A percentile compares a stretch with the other conserved stretches of the same genome.
Evolutionary conservation across 2,888 invertebrate genomes (phyloP).

Genomic region (Tenthredo notha): DNA sequence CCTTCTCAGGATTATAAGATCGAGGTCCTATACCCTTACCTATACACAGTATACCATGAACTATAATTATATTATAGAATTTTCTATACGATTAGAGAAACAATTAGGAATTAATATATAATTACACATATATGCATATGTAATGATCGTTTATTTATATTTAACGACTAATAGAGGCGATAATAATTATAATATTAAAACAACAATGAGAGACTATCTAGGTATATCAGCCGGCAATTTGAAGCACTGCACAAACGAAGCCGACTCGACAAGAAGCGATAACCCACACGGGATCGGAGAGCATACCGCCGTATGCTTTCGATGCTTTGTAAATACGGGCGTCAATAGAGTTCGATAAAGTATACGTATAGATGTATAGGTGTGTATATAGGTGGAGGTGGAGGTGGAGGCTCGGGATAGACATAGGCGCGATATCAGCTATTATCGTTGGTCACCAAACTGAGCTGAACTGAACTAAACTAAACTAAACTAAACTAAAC

Average conservation of each 20-base stretch:
- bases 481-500: neutral
- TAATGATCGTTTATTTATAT: neutral
- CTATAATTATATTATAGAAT: conserved; percentile 13
- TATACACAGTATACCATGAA: neutral
- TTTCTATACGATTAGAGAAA: neutral
- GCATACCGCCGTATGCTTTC: conserved; percentile 8
- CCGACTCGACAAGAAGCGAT: conserved; percentile 34
- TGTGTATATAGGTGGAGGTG: conserved; percentile 5
- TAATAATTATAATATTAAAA: conserved; percentile 24
- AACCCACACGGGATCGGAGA: conserved; percentile 2
- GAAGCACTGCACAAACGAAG: conserved; percentile 6
- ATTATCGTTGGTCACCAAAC: conserved; percentile 43
- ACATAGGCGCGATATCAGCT: conserved; percentile 41
- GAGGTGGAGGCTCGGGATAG: neutral
- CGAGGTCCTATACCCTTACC: neutral
- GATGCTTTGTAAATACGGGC: conserved; percentile 48
- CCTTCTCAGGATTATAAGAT: conserved; percentile 41
- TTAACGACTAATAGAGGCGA: neutral
- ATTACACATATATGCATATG: neutral
- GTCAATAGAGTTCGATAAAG: conserved; percentile 49
- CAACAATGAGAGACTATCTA: conserved; percentile 22
- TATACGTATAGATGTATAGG: neutral
- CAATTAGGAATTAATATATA: neutral
- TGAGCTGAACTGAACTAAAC: neutral
- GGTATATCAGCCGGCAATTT: neutral